Evolutionary conservation across 1,140 invertebrate species (phyloP).

Genomic region (Octopus bimaculoides): DNA sequence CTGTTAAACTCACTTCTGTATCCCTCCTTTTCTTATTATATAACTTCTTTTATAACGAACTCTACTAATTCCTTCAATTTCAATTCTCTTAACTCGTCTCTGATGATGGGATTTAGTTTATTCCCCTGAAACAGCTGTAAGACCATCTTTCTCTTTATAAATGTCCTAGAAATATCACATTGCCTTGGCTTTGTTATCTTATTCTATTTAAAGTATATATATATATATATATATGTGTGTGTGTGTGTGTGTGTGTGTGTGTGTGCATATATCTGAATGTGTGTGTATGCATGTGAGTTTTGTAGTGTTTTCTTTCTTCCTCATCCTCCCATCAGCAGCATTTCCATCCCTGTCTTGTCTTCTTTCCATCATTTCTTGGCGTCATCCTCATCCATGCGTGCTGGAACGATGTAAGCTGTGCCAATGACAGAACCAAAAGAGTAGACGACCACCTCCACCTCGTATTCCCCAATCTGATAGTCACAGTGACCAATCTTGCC

Average conservation of each 20-base stretch:
- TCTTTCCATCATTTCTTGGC: too few relatives aligned
- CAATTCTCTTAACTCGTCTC: too few relatives aligned
- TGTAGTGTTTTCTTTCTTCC: background rate
- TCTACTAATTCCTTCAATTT: too few relatives aligned
- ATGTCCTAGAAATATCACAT: too few relatives aligned
- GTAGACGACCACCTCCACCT: slow-evolving; percentile 45
- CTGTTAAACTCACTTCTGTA: too few relatives aligned
- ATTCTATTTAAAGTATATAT: background rate
- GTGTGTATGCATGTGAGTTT: background rate
- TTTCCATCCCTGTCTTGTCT: too few relatives aligned
- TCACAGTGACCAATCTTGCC: slow-evolving; percentile 32
- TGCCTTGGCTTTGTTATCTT: too few relatives aligned
- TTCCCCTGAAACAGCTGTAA: too few relatives aligned
- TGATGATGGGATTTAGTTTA: too few relatives aligned
- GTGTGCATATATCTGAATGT: background rate
- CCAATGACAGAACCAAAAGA: slow-evolving; percentile 40
- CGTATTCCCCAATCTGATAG: slow-evolving; percentile 49
- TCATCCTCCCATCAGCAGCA: background rate
- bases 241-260: background rate
- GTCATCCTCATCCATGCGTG: slow-evolving; percentile 28
- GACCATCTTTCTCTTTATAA: too few relatives aligned
- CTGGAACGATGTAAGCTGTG: slow-evolving; percentile 46
- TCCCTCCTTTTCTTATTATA: too few relatives aligned
- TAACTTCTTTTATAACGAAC: too few relatives aligned
- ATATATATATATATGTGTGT: background rate